Base-by-base conservation (phyloP, 1,140 invertebrate species). In the Episyrphus balteatus region DNA sequence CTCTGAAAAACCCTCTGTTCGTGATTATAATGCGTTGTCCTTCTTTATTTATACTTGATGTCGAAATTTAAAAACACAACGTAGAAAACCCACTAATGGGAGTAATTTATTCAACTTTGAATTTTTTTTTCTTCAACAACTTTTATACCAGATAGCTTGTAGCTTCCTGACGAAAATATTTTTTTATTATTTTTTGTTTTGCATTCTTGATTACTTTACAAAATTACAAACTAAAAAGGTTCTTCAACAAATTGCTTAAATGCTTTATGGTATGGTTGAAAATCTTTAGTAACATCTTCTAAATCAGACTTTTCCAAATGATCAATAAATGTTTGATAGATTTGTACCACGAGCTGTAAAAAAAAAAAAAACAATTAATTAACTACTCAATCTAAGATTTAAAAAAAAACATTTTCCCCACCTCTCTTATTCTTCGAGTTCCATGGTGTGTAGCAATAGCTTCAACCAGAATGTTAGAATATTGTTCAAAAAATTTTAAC, bases 401-500 rank as follows among this genome's bases (percentile, higher is more conserved):
- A 36, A 13, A 41, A 10, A 32, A 40, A 40, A 26, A 33, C 10
- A 7, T 18, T 6, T 32, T 37, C 3, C 17, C 32, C 38, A 51
- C 50, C 46, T 48, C 37, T 6, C 45, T 17, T 26, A 51, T 39
- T 11, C 38, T 14, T 10, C 13, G 5, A 21, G 45, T n/a, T 13
- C 31, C 10, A 36, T 46, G 45, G 3, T 51, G 46, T 17, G 42
- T 13, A 15, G 31, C 43, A 11, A 48, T 38, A 13, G 17, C 21
- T 45, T 51, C 46, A 46, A 51, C 48, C 11, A 51, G 32, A 12
- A 46, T 39, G 9, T 36, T 26, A 1, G 32, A 48, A 26, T 45
- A 51, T 41, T 51, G 48, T 8, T 51, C 43, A 10, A 42, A 30
- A 39, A 51, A 51, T 48, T 17, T 30, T 21, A 43, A 21, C 19